Base-by-base conservation (phyloP, 2,113 vertebrate species). In the Nothocercus nigrocapillus region DNA sequence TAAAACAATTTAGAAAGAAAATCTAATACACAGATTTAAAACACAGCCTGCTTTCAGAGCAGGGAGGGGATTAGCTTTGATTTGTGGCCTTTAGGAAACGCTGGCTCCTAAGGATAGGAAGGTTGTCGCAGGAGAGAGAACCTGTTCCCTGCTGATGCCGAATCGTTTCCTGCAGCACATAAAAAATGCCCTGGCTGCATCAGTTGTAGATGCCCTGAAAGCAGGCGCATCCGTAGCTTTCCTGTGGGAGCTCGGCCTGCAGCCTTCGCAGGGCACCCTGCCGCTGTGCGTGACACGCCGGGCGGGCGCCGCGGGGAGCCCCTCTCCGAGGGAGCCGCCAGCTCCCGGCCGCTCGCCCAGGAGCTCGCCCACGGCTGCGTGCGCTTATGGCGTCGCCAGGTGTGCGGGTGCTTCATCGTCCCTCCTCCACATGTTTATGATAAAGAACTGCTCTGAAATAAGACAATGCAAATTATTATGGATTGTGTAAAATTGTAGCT, bases 1-100 rank as follows among this genome's bases (percentile, higher is more conserved):
- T 97, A 96, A 97, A 97, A 95, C 93, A 95, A 97, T 96, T 97
- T 92, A 72, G 82, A 91, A 77, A 88, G 95, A 84, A 97, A 97
- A 97, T 97, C 85, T 91, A 96, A 97, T 96, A 91, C 89, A 53
- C 90, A 82, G 90, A 79, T 95, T 95, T 96, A 90, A 74, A 95
- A 85, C 30, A 11, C 62, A 73, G 85, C 25, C 49, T 75, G 84
- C 87, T 94, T 24, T 91, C 77, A 20, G 78, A 88, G 88, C 79
- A 72, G 44, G 84, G 86, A 80, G 83, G 38, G 83, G 63, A 80
- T 58, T 62, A 89, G 89, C 62, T 66, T 94, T 83, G 73, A 69
- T 54, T 42, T 70, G 80, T 87, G 47, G 74, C 75, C 69, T 91
- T 85, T 44, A 34, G 75, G 63, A 91, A 94, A 92, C 0, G 3